Base-by-base conservation (phyloP, 2,888 invertebrate genomes). In the Thumatha senex region DNA sequence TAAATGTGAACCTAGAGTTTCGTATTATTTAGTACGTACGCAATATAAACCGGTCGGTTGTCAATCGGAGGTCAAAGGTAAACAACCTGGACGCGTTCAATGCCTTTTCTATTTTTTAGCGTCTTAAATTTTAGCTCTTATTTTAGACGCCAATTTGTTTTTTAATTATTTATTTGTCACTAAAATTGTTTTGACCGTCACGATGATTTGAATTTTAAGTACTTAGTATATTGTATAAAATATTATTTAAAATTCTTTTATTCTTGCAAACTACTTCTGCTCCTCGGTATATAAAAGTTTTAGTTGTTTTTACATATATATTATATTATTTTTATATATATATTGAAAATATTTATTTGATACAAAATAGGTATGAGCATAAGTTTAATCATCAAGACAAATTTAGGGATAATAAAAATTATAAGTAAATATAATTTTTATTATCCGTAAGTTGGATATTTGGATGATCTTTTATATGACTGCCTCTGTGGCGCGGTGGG, bases 1-100 rank as follows among this genome's bases (percentile, higher is more conserved):
- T 45, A n/a, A 18, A 40, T 50, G 11, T 46, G 15, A 10, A 40
- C n/a, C 30, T 50, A 15, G 15, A 40, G 39, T 40, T 45, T 50
- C 40, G 40, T 50, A 18, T 45, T 50, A 18, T 45, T 44, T 24
- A 42, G 45, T 45, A 33, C 45, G 36, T 52, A 52, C 57, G 51
- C 59, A 48, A 60, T 53, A 56, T 63, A 60, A 48, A 54, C 52
- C 52, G 52, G 52, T 53, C 38, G 31, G 43, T 61, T 68, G 70
- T 67, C 69, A 72, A 63, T 48, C 61, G 51, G 66, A 66, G 76
- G 76, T 80, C 72, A 75, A 69, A 78, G 79, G 77, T 68, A 62
- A 79, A 78, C 52, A 77, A 78, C 78, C 76, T 69, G 52, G 24
- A 51, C 48, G 65, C 69, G 75, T 74, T 74, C 68, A 72, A 65